These are phyloP conservation scores for Gadus chalcogrammus DNA, from an alignment of 2,113 vertebrate genomes.

Conservation along the genomic window DNA sequence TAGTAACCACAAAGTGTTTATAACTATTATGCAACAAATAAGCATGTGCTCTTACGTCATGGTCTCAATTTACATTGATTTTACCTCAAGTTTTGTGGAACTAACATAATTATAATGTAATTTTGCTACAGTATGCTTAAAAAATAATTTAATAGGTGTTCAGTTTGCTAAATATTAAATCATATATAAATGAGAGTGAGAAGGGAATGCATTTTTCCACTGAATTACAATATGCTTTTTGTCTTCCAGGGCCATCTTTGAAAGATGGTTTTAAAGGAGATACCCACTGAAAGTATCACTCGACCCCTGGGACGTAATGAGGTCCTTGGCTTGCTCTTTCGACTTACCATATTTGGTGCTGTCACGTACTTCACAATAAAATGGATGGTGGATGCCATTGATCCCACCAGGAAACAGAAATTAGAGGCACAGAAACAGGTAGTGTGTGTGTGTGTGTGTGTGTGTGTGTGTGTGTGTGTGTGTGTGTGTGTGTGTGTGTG, in stretches of 20 bases:
- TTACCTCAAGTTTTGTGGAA: too few relatives aligned
- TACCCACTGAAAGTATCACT: conserved; percentile 84
- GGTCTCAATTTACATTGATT: background rate
- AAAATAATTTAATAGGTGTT: background rate
- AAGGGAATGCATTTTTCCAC: background rate
- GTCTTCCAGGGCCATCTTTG: background rate
- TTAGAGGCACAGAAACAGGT: conserved; percentile 98
- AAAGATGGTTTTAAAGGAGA: conserved; percentile 77
- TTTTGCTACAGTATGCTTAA: background rate
- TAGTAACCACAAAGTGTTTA: background rate
- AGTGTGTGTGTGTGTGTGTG: conserved; percentile 7
- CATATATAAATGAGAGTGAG: conserved; percentile 1
- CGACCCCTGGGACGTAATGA: conserved; percentile 94
- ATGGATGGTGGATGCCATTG: conserved; percentile 98
- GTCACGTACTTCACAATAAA: conserved; percentile 98
- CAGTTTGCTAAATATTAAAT: background rate
- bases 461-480: background rate
- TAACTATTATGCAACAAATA: too few relatives aligned
- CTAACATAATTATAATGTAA: too few relatives aligned
- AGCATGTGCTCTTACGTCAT: background rate
- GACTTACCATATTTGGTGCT: conserved; percentile 94
- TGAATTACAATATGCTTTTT: background rate
- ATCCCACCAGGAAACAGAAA: conserved; percentile 96
- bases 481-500: background rate
- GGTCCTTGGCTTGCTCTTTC: conserved; percentile 91